Percentiles rank a stretch among this genome's conserved stretches.
Evolutionary conservation across 2,113 vertebrate species (phyloP).

Genomic region (Prinia subflava): DNA sequence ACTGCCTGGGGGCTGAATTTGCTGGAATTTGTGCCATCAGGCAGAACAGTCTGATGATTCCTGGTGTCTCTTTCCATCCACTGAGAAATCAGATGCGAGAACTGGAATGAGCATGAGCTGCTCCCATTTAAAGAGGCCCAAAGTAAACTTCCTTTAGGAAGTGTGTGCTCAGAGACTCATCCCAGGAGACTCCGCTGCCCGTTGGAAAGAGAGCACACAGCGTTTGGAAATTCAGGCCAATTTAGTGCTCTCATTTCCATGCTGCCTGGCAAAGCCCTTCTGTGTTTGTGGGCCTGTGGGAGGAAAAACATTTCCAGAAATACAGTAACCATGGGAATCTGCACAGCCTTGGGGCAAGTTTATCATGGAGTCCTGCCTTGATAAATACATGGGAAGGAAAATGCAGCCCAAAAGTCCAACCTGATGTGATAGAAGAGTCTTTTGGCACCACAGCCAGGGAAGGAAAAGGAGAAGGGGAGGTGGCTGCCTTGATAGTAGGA

Average conservation of each 20-base stretch:
- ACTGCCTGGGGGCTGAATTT: neutral
- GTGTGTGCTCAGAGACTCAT: neutral
- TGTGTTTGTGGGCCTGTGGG: neutral
- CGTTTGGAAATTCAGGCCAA: neutral
- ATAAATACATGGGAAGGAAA: neutral
- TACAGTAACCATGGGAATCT: neutral
- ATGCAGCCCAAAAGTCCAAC: neutral
- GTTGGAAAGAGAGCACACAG: neutral
- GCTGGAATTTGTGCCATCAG: neutral
- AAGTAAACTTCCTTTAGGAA: conserved; percentile 51
- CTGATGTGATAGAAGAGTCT: neutral
- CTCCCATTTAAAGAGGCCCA: conserved; percentile 21
- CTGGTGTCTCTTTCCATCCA: neutral
- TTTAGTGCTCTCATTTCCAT: neutral
- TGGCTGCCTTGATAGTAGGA: neutral
- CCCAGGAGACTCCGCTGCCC: neutral
- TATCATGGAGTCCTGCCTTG: conserved; percentile 10
- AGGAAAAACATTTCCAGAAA: neutral
- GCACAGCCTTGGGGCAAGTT: neutral
- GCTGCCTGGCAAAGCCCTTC: neutral
- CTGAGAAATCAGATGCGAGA: neutral
- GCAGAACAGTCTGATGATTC: neutral
- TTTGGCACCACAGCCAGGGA: neutral
- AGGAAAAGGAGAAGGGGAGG: neutral
- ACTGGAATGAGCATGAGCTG: neutral